Conservation (phyloP, 2,888 invertebrate species). For the Hipparchia semele region DNA sequence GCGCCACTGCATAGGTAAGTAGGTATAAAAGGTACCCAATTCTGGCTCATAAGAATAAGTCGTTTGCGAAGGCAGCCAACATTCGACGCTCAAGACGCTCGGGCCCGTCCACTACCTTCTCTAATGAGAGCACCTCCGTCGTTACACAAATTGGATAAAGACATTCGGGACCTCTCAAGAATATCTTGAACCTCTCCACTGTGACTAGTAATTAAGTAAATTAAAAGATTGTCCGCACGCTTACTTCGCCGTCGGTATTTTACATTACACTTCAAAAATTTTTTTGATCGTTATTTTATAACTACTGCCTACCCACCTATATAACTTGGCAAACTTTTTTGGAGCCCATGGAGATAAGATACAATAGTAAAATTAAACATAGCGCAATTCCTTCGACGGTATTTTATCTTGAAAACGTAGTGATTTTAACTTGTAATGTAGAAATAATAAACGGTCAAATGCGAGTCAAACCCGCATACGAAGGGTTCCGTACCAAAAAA, state of each 20-base stretch:
- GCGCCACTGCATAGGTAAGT: background rate
- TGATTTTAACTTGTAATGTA: too few species aligned
- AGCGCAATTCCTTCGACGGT: too few species aligned
- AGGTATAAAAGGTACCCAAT: background rate
- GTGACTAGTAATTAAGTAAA: constrained; percentile 82
- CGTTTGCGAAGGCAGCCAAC: constrained; percentile 63
- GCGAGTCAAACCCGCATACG: too few species aligned
- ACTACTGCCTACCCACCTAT: too few species aligned
- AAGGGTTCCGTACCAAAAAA: too few species aligned
- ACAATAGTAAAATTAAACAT: too few species aligned
- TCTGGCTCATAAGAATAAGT: constrained; percentile 63
- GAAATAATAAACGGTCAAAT: too few species aligned
- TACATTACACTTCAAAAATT: too few species aligned
- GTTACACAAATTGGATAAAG: constrained; percentile 84
- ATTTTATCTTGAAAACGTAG: too few species aligned
- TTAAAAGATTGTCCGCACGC: constrained; percentile 80
- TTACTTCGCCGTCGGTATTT: constrained; percentile 43
- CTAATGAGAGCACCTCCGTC: constrained; percentile 80
- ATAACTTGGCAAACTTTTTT: too few species aligned
- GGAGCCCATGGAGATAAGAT: too few species aligned
- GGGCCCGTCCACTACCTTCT: constrained; percentile 64
- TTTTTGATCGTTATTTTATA: too few species aligned
- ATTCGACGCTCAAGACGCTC: constrained; percentile 47
- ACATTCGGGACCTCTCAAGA: constrained; percentile 82
- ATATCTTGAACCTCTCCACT: constrained; percentile 77